Base-by-base conservation (phyloP, 1,140 invertebrate species). In the Lucilia cuprina region DNA sequence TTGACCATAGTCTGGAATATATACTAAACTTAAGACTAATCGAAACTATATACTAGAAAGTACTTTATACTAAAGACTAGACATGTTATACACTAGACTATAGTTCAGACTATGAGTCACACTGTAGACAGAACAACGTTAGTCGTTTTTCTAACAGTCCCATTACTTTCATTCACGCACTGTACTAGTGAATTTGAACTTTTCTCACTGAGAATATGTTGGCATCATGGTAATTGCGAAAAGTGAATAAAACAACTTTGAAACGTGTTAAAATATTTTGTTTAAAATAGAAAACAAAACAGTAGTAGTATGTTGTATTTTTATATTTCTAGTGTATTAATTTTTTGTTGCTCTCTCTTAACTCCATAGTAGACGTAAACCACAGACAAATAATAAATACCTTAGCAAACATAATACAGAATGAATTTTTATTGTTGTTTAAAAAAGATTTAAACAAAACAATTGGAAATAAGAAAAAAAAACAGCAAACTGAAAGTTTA, bases 361-460 rank as follows among this genome's bases (percentile, higher is more conserved):
- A 41, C 12, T 55, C 50, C 17, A 55, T 55, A 55, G 17, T 55
- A 55, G 17, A 17, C 12, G 13, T 50, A 80, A 80, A 80, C 77
- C 77, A 80, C 77, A 80, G 77, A 80, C 77, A 50, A 80, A 80
- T 25, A 80, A 80, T 80, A 80, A 80, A 80, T 80, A 80, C 77
- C n/a, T 80, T 30, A 14, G 77, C 77, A 80, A 80, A 80, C 34
- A 80, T 80, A 21, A 13, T 49, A 50, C 47, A 80, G 25, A 80
- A 80, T 80, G 77, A 80, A 50, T 80, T 80, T 80, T 80, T 80
- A 80, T 80, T 80, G 47, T 80, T 80, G 77, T 80, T 80, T 49
- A 50, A 78, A 30, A 30, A 41, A 80, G 77, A 49, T 50, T 49
- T 35, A 80, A 75, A 75, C 0, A 35, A 35, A 80, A 80, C 19